Conservation (phyloP, 2,113 vertebrate genomes). For the Phasianus colchicus region DNA sequence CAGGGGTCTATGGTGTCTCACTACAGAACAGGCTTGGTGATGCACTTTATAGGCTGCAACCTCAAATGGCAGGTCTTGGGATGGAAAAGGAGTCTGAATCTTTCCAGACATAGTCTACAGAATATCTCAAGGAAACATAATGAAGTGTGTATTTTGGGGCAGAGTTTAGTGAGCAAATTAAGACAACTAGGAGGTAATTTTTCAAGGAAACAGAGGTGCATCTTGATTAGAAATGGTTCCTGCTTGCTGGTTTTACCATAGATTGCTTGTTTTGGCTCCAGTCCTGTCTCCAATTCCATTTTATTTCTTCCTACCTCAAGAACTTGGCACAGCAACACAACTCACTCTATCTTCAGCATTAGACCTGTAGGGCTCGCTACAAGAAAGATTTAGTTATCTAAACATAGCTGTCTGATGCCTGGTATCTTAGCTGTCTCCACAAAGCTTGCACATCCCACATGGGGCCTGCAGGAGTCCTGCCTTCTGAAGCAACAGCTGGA, state of each 20-base stretch:
- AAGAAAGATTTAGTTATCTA: neutral
- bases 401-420: conserved; percentile 13
- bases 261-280: neutral
- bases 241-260: neutral
- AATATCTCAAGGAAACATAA: neutral
- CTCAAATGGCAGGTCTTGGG: neutral
- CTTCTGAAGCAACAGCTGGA: neutral
- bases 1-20: neutral
- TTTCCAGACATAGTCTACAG: neutral
- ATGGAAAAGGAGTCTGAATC: neutral
- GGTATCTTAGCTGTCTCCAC: neutral
- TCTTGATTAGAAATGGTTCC: neutral
- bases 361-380: neutral
- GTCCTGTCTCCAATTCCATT: neutral
- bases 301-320: neutral
- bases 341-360: neutral
- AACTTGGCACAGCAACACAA: neutral
- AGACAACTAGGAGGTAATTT: neutral
- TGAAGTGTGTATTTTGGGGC: neutral
- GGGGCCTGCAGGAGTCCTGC: neutral
- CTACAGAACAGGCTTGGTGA: neutral
- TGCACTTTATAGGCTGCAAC: neutral
- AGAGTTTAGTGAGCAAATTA: neutral
- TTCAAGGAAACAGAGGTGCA: neutral
- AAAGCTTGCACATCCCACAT: neutral